Conservation (phyloP, 1,140 invertebrate genomes). For the Drosophila insularis region DNA sequence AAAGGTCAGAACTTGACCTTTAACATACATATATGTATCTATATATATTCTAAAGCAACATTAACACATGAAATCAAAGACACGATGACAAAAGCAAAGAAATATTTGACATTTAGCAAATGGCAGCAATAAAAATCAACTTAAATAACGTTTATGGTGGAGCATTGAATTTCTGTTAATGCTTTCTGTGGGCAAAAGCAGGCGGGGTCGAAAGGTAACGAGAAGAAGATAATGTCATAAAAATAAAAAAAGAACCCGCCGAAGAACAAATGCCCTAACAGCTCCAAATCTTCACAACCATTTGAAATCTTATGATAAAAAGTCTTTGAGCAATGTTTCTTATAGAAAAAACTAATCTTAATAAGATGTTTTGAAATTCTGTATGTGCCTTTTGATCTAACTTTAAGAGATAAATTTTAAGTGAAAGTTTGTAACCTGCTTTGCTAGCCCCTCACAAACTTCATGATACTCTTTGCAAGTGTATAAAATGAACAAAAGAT, state of each 20-base stretch:
- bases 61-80: conserved; percentile 53
- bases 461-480: background rate
- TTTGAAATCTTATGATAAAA: too few species aligned
- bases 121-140: conserved; percentile 65
- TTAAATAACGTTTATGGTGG: conserved; percentile 59
- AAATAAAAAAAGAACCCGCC: background rate
- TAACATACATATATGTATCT: background rate
- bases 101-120: conserved; percentile 60
- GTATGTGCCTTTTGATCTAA: too few species aligned
- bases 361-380: too few species aligned
- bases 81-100: conserved; percentile 21
- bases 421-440: too few species aligned
- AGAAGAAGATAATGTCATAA: background rate
- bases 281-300: background rate
- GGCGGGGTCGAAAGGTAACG: conserved; percentile 28
- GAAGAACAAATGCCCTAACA: background rate
- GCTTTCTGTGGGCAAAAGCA: too few species aligned
- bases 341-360: too few species aligned
- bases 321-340: too few species aligned
- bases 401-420: too few species aligned
- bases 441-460: too few species aligned
- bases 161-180: conserved; percentile 49
- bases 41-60: conserved; percentile 32
- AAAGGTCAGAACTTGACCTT: conserved; percentile 50
- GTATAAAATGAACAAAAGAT: background rate